Conservation (phyloP, 2,113 vertebrate species). For the Progne subis region DNA sequence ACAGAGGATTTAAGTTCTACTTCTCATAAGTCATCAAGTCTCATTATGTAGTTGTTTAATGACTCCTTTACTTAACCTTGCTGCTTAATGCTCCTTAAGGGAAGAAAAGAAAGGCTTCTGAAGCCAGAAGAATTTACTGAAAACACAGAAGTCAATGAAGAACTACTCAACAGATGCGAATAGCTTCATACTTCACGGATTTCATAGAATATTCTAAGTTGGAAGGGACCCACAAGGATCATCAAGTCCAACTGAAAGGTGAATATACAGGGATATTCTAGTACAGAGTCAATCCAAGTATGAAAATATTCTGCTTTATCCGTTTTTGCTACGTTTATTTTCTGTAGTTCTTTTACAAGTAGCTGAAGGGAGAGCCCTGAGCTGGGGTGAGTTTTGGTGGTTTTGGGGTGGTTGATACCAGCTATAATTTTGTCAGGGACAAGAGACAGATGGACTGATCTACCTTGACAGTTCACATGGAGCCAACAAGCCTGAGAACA, state of each 20-base stretch:
- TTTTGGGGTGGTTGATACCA: not conserved
- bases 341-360: not conserved
- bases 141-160: not conserved
- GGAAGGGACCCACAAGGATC: not conserved
- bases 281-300: not conserved
- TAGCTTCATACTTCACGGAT: not conserved
- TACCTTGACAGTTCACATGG: not conserved
- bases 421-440: not conserved
- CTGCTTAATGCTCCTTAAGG: conserved; percentile 86
- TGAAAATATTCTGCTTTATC: not conserved
- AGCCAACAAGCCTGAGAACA: not conserved
- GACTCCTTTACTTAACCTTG: conserved; percentile 87
- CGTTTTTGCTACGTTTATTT: not conserved
- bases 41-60: conserved; percentile 90
- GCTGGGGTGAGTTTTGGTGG: no score
- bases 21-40: conserved; percentile 85
- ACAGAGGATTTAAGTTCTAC: conserved; percentile 59
- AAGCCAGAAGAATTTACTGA: not conserved
- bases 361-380: not conserved
- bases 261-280: not conserved
- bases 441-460: not conserved
- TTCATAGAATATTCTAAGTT: not conserved
- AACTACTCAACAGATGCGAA: not conserved
- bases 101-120: conserved; percentile 30
- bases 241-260: not conserved